These are phyloP conservation scores for Periplaneta americana DNA, from an alignment of 1,140 invertebrate species.

Conservation along the genomic window DNA sequence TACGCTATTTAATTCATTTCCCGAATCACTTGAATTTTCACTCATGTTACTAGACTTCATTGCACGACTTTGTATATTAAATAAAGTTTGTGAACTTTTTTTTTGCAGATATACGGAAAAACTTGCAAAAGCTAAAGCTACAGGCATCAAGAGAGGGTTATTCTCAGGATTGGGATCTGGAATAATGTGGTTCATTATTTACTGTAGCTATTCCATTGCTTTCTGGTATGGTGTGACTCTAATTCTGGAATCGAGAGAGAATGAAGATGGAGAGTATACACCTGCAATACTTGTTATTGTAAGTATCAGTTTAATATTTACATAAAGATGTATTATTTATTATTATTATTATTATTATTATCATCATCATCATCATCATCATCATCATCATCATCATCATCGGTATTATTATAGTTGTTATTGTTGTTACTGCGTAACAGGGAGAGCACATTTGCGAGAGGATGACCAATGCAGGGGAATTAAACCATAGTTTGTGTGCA, in stretches of 20 bases:
- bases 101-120: conserved; percentile 45
- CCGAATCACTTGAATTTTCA: too few relatives aligned
- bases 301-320: conserved; percentile 29
- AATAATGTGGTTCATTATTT: conserved; percentile 79
- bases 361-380: not conserved
- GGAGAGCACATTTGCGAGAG: too few relatives aligned
- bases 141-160: conserved; percentile 64
- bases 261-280: conserved; percentile 48
- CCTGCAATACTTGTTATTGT: conserved; percentile 67
- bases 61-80: too few relatives aligned
- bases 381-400: too few relatives aligned
- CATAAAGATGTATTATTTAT: too few relatives aligned
- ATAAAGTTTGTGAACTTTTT: too few relatives aligned
- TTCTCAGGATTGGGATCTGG: conserved; percentile 68
- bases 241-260: conserved; percentile 42
- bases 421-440: too few relatives aligned
- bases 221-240: conserved; percentile 81
- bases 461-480: too few relatives aligned
- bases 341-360: not conserved
- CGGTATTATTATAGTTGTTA: too few relatives aligned
- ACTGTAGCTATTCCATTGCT: conserved; percentile 68
- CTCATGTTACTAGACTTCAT: too few relatives aligned
- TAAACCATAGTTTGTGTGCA: too few relatives aligned
- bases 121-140: conserved; percentile 55
- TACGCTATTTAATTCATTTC: too few relatives aligned